These are phyloP conservation scores for Drosophila pandora DNA, from an alignment of 1,140 invertebrate genomes.

Conservation along the genomic window DNA sequence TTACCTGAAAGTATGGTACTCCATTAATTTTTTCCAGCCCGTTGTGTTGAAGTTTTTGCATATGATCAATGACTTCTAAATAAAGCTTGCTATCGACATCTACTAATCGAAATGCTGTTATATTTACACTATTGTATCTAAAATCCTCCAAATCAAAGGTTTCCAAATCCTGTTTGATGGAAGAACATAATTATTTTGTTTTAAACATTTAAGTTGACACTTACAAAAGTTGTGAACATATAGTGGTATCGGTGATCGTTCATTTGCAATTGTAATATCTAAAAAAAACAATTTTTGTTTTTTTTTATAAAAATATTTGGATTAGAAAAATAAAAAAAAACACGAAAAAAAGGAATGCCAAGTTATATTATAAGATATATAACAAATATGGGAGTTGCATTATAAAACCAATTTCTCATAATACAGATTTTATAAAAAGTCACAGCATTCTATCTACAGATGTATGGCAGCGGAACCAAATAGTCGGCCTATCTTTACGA, in stretches of 20 bases:
- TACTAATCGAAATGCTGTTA: slow-evolving; percentile 95
- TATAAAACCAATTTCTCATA: no score
- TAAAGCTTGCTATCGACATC: slow-evolving; percentile 91
- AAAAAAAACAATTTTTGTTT: background rate
- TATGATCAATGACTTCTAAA: slow-evolving; percentile 90
- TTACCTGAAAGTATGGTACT: slow-evolving; percentile 70
- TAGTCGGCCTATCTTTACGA: no score
- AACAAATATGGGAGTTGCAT: no score
- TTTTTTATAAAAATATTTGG: no score
- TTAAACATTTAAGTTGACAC: slow-evolving; percentile 23
- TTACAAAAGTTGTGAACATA: slow-evolving; percentile 93
- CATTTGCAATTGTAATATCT: slow-evolving; percentile 89
- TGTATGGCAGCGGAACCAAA: no score
- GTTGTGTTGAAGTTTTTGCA: slow-evolving; percentile 92
- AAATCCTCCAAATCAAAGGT: slow-evolving; percentile 97
- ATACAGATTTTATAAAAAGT: no score
- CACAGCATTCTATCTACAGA: no score
- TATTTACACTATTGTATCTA: slow-evolving; percentile 96
- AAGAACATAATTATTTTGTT: background rate
- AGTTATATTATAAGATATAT: no score
- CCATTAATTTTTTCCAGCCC: slow-evolving; percentile 69
- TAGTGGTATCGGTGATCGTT: slow-evolving; percentile 97
- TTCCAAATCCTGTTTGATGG: slow-evolving; percentile 89
- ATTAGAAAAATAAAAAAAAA: no score
- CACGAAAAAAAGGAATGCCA: no score